phyloP scores from a whole-genome alignment of 2,797 vertebrate species.

The Limnodromus scolopaceus region DNA sequence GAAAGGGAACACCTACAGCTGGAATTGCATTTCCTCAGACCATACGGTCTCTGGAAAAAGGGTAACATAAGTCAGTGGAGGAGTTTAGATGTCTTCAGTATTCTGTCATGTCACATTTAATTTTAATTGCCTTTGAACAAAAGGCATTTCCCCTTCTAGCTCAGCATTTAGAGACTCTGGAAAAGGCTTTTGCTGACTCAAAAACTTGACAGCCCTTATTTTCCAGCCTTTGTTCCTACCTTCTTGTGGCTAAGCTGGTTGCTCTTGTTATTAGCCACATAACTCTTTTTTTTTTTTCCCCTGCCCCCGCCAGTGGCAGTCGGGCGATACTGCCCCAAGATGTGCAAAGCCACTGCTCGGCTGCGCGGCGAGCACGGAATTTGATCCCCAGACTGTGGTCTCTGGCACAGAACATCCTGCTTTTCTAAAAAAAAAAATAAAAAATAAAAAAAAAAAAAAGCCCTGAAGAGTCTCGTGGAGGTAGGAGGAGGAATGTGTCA shows the following conservation, averaged over 20 bases:
- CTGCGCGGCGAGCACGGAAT: not conserved
- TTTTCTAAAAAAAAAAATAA: not conserved
- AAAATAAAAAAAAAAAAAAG: not conserved
- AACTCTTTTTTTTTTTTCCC: not conserved
- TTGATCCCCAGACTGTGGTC: slow-evolving; percentile 3
- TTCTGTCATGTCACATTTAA: slow-evolving; percentile 49
- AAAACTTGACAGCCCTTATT: slow-evolving; percentile 1
- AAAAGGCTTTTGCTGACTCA: slow-evolving; percentile 46
- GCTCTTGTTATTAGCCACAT: not conserved
- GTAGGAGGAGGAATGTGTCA: not conserved
- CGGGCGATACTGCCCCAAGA: slow-evolving; percentile 38
- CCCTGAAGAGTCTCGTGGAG: not conserved
- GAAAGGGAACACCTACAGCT: slow-evolving; percentile 1
- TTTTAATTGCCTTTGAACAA: slow-evolving; percentile 71
- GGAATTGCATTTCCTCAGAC: slow-evolving; percentile 6
- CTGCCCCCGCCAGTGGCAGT: not conserved
- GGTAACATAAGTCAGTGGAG: slow-evolving; percentile 16
- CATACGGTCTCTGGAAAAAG: not conserved
- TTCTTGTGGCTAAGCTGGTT: slow-evolving; percentile 26
- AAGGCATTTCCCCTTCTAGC: slow-evolving; percentile 45
- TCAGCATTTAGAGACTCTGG: slow-evolving; percentile 25
- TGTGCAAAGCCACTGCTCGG: not conserved
- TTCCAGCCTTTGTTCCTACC: slow-evolving; percentile 28
- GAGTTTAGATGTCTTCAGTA: slow-evolving; percentile 21
- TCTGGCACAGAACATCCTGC: not conserved